Base-by-base conservation (phyloP, 2,888 invertebrate genomes). In the Acrobasis consociella region DNA sequence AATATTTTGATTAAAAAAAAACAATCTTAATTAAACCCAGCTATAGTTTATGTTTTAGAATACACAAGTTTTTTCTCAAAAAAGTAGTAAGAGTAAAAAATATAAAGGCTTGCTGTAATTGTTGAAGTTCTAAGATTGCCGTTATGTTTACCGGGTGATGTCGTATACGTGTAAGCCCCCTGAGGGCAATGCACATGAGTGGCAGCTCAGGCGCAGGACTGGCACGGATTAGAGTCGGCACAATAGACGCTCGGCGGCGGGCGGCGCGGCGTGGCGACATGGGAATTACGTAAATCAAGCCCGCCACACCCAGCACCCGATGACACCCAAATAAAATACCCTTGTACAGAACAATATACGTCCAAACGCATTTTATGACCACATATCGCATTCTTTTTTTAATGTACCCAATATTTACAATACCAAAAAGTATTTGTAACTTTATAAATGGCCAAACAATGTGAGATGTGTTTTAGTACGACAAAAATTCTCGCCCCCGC, bases 401-500 rank as follows among this genome's bases (percentile, higher is more conserved):
- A 10, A 56, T 38, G 22, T 42, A 56, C 56, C 10, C 17, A 42
- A 16, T 56, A 56, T 17, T 42, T 56, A 56, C 42, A 42, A n/a
- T 13, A 17, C 56, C 31, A 56, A 56, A 55, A 56, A 56, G 42
- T 56, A 56, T 17, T 56, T 56, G 56, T 56, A 42, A 56, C 60
- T 60, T 60, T 60, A 60, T 51, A 60, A 42, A 52, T 51, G 60
- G 38, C 16, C 22, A 49, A 59, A 59, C 59, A 49, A 60, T 51
- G 51, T 51, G 51, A 38, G 60, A 60, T 60, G 51, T 60, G 51
- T 52, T 60, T 60, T 51, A 51, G 60, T 60, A 60, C n/a, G 51
- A 51, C 60, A 60, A 60, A 60, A 51, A 60, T 52, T 17, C 39
- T 51, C 60, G 60, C 60, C 39, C 60, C 60, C 60, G 60, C 60